phyloP scores from a whole-genome alignment of 1,140 invertebrate genomes.

The Brachionus rotundiformis region DNA sequence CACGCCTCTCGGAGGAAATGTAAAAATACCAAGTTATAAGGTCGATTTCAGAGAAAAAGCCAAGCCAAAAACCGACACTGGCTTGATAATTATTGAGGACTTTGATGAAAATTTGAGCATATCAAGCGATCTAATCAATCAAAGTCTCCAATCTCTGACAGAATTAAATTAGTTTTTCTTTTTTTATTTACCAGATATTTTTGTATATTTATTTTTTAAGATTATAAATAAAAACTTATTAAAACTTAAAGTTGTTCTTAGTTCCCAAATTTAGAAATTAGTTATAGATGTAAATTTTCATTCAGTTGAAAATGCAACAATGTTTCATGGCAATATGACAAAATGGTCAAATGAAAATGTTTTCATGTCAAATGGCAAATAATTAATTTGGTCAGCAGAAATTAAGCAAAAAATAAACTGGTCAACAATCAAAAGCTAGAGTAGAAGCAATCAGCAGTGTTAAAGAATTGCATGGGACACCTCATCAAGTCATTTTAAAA shows the following conservation, averaged over 20 bases:
- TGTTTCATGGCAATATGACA: too few relatives aligned
- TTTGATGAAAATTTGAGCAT: constrained; percentile 7
- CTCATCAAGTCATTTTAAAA: too few relatives aligned
- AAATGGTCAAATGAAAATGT: too few relatives aligned
- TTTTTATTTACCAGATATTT: background rate
- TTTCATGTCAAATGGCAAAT: too few relatives aligned
- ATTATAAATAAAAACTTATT: constrained; percentile 12
- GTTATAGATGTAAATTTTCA: too few relatives aligned
- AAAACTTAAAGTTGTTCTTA: too few relatives aligned
- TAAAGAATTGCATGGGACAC: too few relatives aligned
- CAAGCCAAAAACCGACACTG: constrained; percentile 69
- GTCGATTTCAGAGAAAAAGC: constrained; percentile 87
- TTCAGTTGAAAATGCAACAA: too few relatives aligned
- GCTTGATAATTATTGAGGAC: constrained; percentile 52
- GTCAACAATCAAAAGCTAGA: too few relatives aligned
- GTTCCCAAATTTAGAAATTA: background rate
- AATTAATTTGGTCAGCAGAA: too few relatives aligned
- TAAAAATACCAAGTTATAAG: constrained; percentile 75
- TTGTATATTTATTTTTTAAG: background rate
- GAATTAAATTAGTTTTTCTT: constrained; percentile 12
- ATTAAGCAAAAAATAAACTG: too few relatives aligned
- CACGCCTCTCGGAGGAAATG: constrained; percentile 57
- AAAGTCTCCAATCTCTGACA: constrained; percentile 4
- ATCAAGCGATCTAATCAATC: background rate
- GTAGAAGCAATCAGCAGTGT: too few relatives aligned